Conservation (phyloP, 2,113 vertebrate species). For the Dinomys branickii region DNA sequence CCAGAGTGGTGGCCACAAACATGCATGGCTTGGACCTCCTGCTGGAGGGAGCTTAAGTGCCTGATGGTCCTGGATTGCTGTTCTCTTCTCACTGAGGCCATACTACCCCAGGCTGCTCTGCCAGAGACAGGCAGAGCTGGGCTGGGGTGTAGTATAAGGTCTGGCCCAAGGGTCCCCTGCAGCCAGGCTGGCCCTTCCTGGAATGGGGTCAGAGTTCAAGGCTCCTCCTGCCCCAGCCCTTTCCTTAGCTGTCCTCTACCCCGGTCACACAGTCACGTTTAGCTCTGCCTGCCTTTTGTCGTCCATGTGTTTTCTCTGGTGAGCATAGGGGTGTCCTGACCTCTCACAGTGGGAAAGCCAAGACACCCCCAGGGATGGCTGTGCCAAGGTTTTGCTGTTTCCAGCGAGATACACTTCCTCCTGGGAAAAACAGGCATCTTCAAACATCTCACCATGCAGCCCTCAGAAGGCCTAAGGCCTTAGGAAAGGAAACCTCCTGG, state of each 20-base stretch:
- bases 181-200: background rate
- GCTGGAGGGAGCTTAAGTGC: background rate
- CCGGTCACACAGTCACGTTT: accelerated
- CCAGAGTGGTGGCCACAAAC: background rate
- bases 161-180: background rate
- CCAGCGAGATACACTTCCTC: background rate
- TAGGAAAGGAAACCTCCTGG: background rate
- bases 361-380: background rate
- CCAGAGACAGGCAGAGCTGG: background rate
- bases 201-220: background rate
- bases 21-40: background rate
- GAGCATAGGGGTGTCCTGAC: background rate
- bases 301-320: background rate
- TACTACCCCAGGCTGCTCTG: background rate
- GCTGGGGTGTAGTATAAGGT: accelerated
- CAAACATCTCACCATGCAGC: background rate
- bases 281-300: background rate
- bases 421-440: background rate
- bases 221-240: background rate
- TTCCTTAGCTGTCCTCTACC: background rate
- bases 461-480: background rate
- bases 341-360: background rate
- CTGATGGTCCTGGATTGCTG: background rate
- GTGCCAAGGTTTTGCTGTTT: background rate
- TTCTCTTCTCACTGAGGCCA: background rate